Evolutionary conservation across 2,113 vertebrate genomes (phyloP).

Genomic region (Calidris pugnax): DNA sequence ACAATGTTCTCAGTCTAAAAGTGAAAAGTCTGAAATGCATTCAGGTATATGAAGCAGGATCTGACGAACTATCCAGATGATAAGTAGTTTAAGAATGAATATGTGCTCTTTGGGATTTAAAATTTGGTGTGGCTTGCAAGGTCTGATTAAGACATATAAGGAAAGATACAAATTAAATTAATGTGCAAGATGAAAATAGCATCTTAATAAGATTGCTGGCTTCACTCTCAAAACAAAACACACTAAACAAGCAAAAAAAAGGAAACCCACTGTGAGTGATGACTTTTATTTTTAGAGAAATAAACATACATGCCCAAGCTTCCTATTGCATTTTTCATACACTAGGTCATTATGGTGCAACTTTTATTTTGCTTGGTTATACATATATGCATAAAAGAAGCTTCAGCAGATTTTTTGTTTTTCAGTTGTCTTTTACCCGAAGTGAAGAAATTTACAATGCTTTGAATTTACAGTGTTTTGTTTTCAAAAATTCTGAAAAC

Average conservation of each 20-base stretch:
- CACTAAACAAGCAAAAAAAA: background rate
- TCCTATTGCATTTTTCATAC: background rate
- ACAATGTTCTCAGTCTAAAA: background rate
- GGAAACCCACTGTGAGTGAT: background rate
- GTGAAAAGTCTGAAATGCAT: background rate
- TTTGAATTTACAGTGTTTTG: background rate
- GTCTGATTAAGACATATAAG: background rate
- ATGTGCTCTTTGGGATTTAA: background rate
- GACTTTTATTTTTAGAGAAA: background rate
- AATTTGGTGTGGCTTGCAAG: background rate
- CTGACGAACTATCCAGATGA: background rate
- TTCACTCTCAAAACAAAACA: background rate
- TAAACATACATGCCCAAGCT: background rate
- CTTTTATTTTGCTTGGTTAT: background rate
- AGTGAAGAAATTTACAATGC: background rate
- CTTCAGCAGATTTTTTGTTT: background rate
- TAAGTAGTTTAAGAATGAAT: background rate
- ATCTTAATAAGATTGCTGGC: background rate
- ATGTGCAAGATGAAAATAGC: background rate
- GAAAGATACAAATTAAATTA: background rate
- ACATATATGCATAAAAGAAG: background rate
- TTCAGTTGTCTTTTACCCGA: background rate
- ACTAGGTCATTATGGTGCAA: background rate
- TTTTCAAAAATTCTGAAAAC: background rate
- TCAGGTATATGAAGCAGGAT: background rate